Percentiles rank a stretch among this genome's conserved stretches.
Conservation (phyloP, 2,113 vertebrate species). For the Microtus pennsylvanicus region DNA sequence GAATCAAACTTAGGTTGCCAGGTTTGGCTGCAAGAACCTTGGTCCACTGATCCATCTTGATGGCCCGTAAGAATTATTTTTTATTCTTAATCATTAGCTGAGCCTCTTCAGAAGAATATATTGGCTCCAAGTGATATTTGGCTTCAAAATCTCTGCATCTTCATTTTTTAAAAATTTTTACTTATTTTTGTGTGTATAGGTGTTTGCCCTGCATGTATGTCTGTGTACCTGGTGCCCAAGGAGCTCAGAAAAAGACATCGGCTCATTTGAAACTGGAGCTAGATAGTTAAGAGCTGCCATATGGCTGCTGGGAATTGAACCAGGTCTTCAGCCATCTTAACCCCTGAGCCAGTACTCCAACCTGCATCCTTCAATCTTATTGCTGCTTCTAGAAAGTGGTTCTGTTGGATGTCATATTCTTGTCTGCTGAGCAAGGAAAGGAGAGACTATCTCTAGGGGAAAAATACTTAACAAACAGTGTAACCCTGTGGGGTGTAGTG, state of each 20-base stretch:
- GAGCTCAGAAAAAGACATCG: not conserved
- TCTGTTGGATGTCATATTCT: constrained; percentile 17
- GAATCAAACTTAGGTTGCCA: not conserved
- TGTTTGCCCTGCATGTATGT: not conserved
- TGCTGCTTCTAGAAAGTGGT: constrained; percentile 35
- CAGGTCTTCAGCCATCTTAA: not conserved
- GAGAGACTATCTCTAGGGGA: constrained; percentile 16
- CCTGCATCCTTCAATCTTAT: constrained; percentile 3
- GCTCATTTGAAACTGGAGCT: not conserved
- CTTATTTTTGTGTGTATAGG: not conserved
- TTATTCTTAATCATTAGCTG: constrained; percentile 14
- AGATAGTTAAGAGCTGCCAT: not conserved
- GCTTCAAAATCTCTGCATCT: not conserved
- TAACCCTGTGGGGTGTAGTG: not conserved
- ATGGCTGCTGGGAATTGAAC: not conserved
- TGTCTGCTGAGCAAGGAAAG: not conserved
- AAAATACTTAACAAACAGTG: not conserved
- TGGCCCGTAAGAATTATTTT: not conserved
- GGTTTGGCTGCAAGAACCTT: not conserved
- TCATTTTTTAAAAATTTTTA: not conserved
- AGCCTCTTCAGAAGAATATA: not conserved
- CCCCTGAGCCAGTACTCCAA: not conserved
- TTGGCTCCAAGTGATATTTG: constrained; percentile 42
- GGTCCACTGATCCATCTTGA: not conserved
- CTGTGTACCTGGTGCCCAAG: not conserved